Base-by-base conservation (phyloP, 2,888 invertebrate genomes). In the Drosophila nr. medialis region DNA sequence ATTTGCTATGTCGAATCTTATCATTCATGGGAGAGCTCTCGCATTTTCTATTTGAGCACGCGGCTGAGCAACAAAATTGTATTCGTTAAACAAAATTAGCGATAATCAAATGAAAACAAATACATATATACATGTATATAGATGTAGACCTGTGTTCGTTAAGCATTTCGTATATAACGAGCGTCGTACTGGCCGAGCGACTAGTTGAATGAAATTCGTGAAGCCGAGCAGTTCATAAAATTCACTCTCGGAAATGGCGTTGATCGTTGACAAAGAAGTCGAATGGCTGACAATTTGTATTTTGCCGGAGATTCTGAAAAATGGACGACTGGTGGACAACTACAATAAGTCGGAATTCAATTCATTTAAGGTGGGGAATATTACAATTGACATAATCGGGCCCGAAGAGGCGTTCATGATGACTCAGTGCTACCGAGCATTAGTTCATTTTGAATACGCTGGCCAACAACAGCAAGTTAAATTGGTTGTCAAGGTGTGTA, bases 371-470 rank as follows among this genome's bases (percentile, higher is more conserved):
- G 63, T 91, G 29, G 64, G 65, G 2, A 58, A 81, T 29, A 72
- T 91, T 18, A 24, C 69, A n/a, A 76, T 91, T 2, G 64, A 68
- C 24, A 63, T 80, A 6, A 85, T 92, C 49, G 90, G 88, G 0
- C 0, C 62, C 1, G 86, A 90, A 13, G 92, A 91, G 59, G 84
- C 91, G 0, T 92, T 90, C 61, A 92, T 92, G 92, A 24, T 92
- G 60, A 92, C 92, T 5, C 80, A 58, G 40, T 92, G 92, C 62
- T 91, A 91, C 68, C 85, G 85, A 59, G 82, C 88, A 0, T 71
- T 70, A 15, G 55, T 92, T 7, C 62, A 75, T 29, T 89, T 87
- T 53, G 78, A 79, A 24, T 83, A 78, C 15, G 70, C 75, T 34
- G 81, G 81, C 1, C 65, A 66, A 15, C 66, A 69, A 13, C 54